phyloP scores from a whole-genome alignment of 2,113 vertebrate species.

The Tympanuchus pallidicinctus region DNA sequence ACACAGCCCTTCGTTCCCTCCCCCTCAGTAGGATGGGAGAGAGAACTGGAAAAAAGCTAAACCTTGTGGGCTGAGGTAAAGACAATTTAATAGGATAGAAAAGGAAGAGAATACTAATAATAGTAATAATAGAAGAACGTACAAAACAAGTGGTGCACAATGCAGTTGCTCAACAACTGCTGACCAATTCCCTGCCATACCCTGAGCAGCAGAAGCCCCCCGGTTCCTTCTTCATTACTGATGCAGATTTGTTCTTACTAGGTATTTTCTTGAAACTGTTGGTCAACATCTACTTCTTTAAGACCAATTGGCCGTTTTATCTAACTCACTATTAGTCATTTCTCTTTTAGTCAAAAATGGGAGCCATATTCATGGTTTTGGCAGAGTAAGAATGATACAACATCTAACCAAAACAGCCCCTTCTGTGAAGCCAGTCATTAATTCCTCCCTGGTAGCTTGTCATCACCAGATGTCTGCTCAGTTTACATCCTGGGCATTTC shows the following conservation, averaged over 20 bases:
- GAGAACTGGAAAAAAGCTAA: background rate
- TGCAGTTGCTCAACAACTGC: background rate
- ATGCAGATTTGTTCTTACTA: background rate
- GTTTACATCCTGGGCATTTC: slow-evolving; percentile 38
- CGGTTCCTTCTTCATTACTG: background rate
- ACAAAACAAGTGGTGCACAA: background rate
- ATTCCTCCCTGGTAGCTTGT: slow-evolving; percentile 37
- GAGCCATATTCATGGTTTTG: slow-evolving; percentile 5
- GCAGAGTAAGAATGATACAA: background rate
- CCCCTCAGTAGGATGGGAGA: background rate
- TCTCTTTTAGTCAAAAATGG: slow-evolving; percentile 3
- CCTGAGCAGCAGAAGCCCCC: background rate
- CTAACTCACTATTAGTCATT: background rate
- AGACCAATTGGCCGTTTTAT: background rate
- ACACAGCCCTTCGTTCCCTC: background rate
- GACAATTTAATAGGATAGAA: background rate
- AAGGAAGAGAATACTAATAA: background rate
- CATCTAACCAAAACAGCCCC: slow-evolving; percentile 33
- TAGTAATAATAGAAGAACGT: background rate
- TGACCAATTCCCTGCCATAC: background rate
- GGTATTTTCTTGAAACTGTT: background rate
- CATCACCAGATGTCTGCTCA: slow-evolving; percentile 45
- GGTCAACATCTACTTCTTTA: slow-evolving; percentile 13
- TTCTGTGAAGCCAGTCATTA: slow-evolving; percentile 21
- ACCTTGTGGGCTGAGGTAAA: background rate